Conservation (phyloP, 2,113 vertebrate species). For the Peromyscus californicus region DNA sequence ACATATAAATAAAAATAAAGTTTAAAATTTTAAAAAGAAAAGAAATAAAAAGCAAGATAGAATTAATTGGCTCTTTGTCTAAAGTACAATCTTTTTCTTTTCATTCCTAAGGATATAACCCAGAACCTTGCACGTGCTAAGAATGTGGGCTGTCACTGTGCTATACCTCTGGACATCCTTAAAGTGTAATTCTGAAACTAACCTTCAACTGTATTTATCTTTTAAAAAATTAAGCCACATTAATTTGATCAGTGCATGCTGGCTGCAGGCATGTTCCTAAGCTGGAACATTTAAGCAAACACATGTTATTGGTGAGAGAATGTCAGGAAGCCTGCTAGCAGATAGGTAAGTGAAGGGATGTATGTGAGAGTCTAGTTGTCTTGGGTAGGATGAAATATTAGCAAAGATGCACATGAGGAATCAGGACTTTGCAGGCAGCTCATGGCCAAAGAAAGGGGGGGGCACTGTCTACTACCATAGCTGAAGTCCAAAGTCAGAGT, state of each 20-base stretch:
- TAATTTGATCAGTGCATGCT: constrained; percentile 64
- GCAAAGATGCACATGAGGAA: neutral
- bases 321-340: neutral
- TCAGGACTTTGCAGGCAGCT: neutral
- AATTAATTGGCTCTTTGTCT: constrained; percentile 52
- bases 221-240: constrained; percentile 26
- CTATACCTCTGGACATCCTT: neutral
- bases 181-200: constrained; percentile 70
- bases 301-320: neutral
- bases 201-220: constrained; percentile 55
- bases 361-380: neutral
- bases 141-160: neutral
- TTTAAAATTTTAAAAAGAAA: neutral
- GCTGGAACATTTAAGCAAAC: constrained; percentile 65
- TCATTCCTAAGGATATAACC: neutral
- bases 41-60: constrained; percentile 36
- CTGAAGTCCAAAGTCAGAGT: neutral
- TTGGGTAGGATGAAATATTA: neutral
- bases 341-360: neutral
- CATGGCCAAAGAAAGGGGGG: neutral
- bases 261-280: constrained; percentile 49
- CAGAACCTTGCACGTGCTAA: neutral
- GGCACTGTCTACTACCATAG: neutral
- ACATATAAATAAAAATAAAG: neutral
- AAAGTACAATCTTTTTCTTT: constrained; percentile 48